Percentiles rank a stretch among this genome's conserved stretches.
phyloP scores from a whole-genome alignment of 2,797 vertebrate genomes.

The Melanotaenia trifasciata region DNA sequence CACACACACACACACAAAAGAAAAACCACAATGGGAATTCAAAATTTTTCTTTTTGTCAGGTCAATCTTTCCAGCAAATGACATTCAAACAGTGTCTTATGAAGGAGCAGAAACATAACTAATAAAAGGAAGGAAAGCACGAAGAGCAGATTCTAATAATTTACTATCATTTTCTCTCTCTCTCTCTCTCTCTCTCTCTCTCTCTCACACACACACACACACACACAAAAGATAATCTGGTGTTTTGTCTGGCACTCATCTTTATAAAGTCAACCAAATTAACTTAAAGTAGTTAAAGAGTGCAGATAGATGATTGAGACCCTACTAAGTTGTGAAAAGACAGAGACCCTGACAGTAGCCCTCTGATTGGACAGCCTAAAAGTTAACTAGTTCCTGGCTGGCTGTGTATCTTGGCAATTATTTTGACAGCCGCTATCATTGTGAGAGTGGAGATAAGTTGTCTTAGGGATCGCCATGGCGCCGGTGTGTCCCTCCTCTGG shows the following conservation, averaged over 20 bases:
- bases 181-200: too few species aligned
- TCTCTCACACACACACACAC: too few species aligned
- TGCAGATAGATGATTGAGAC: constrained; percentile 38
- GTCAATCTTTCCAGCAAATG: not conserved
- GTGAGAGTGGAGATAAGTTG: constrained; percentile 84
- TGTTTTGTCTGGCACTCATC: constrained; percentile 3
- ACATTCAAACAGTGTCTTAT: not conserved
- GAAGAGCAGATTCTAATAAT: not conserved
- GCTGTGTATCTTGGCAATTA: constrained; percentile 85
- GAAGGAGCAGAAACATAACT: not conserved
- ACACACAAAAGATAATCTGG: too few species aligned
- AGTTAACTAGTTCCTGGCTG: constrained; percentile 84
- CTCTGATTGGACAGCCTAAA: constrained; percentile 56
- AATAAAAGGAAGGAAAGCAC: not conserved
- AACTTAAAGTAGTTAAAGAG: not conserved
- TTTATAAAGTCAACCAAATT: constrained; percentile 3
- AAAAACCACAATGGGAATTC: too few species aligned
- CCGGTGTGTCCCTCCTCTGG: constrained; percentile 81
- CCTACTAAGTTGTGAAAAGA: constrained; percentile 46
- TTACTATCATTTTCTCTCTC: not conserved
- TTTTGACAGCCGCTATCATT: constrained; percentile 87
- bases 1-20: too few species aligned
- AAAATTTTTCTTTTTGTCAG: not conserved
- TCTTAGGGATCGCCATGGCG: constrained; percentile 85
- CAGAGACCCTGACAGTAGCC: constrained; percentile 19